phyloP scores from a whole-genome alignment of 2,888 invertebrate genomes.

The Timandra comae region DNA sequence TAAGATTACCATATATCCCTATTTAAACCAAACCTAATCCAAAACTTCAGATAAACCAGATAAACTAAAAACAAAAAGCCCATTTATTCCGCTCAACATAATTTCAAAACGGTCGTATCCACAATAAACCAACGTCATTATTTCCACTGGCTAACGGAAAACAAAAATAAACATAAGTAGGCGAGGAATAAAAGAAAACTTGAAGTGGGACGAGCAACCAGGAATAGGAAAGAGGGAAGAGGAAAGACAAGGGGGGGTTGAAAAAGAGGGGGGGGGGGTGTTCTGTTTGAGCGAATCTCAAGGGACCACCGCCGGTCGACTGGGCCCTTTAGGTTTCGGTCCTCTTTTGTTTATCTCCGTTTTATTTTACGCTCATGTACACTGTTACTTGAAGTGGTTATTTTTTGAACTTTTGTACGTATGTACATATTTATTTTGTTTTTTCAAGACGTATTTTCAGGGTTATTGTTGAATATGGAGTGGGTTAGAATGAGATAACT shows the following conservation, averaged over 20 bases:
- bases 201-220: conserved; percentile 69
- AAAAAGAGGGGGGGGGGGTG: conserved; percentile 23
- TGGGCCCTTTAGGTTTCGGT: conserved; percentile 42
- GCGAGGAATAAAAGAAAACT: conserved; percentile 70
- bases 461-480: too few relatives aligned
- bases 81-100: conserved; percentile 14
- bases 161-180: conserved; percentile 74
- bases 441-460: conserved; percentile 1
- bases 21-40: too few relatives aligned
- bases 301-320: conserved; percentile 35
- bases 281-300: conserved; percentile 33
- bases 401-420: conserved; percentile 16
- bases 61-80: conserved; percentile 17
- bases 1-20: too few relatives aligned
- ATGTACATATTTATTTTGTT: conserved; percentile 14
- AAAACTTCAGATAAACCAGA: too few relatives aligned
- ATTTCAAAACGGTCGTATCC: conserved; percentile 33
- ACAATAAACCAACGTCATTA: conserved; percentile 52
- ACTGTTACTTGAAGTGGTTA: conserved; percentile 25
- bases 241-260: conserved; percentile 34
- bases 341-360: conserved; percentile 61
- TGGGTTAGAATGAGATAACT: too few relatives aligned
- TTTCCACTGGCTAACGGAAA: conserved; percentile 70
- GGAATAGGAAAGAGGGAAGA: conserved; percentile 42
- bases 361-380: conserved; percentile 50